Evolutionary conservation across 2,797 vertebrate species (phyloP).

Genomic region (Zalophus californianus): DNA sequence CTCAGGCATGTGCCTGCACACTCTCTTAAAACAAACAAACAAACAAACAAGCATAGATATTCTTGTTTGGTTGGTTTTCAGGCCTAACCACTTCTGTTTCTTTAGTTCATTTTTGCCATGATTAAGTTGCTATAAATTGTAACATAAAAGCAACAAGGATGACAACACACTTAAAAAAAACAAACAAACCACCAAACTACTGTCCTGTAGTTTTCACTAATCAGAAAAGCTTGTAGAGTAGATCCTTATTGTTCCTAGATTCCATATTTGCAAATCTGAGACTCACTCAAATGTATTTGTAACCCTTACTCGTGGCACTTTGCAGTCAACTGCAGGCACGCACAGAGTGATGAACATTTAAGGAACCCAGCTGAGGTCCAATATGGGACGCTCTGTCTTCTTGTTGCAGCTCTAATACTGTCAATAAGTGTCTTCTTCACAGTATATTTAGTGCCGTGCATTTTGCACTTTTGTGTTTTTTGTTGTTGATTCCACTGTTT

Average conservation of each 20-base stretch:
- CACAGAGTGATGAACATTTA: neutral
- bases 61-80: neutral
- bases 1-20: fast-evolving
- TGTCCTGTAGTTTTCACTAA: slow-evolving; percentile 7
- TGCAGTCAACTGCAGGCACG: neutral
- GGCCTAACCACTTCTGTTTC: neutral
- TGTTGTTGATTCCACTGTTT: neutral
- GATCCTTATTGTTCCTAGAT: neutral
- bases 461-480: neutral
- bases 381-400: neutral
- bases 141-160: slow-evolving; percentile 36
- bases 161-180: slow-evolving; percentile 5
- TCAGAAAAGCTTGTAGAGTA: neutral
- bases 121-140: slow-evolving; percentile 30
- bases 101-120: slow-evolving; percentile 23
- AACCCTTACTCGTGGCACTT: neutral
- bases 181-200: neutral
- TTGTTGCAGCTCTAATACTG: neutral
- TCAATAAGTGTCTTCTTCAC: neutral
- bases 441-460: neutral
- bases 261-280: neutral
- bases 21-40: neutral
- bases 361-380: neutral
- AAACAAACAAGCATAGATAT: neutral
- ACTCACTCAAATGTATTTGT: slow-evolving; percentile 3